Evolutionary conservation across 2,113 vertebrate genomes (phyloP).

Genomic region (Nyctibius bracteatus): DNA sequence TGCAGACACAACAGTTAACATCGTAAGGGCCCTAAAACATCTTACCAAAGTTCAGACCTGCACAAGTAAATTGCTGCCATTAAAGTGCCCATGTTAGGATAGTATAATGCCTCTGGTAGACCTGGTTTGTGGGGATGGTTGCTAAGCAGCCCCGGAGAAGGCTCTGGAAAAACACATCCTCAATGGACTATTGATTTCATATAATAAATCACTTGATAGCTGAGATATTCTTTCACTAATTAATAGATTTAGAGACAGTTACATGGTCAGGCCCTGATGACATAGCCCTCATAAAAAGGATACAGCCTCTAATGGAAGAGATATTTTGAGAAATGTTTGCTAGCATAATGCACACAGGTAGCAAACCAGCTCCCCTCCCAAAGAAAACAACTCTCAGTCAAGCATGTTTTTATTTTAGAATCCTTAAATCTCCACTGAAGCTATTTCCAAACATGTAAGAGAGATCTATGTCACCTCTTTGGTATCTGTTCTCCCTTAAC

Average conservation of each 20-base stretch:
- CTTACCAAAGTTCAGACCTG: constrained; percentile 17
- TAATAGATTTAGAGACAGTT: background rate
- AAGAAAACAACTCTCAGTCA: background rate
- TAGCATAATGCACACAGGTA: background rate
- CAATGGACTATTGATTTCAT: constrained; percentile 15
- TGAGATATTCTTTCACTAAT: constrained; percentile 8
- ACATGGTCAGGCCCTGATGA: background rate
- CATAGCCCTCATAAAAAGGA: background rate
- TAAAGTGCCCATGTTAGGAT: background rate
- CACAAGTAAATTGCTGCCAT: constrained; percentile 24
- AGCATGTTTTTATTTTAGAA: background rate
- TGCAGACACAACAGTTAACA: background rate
- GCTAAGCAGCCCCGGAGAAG: constrained; percentile 22
- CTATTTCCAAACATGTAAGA: background rate
- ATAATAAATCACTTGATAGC: background rate
- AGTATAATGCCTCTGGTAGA: background rate
- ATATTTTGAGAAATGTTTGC: background rate
- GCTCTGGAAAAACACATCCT: constrained; percentile 20
- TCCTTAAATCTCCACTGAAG: background rate
- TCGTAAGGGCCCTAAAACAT: background rate
- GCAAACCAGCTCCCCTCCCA: background rate
- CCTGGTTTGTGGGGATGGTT: background rate
- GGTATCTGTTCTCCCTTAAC: background rate
- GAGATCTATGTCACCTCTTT: background rate
- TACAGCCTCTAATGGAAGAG: background rate